Evolutionary conservation across 2,113 vertebrate species (phyloP).

Genomic region (Plecturocebus donacophilus): DNA sequence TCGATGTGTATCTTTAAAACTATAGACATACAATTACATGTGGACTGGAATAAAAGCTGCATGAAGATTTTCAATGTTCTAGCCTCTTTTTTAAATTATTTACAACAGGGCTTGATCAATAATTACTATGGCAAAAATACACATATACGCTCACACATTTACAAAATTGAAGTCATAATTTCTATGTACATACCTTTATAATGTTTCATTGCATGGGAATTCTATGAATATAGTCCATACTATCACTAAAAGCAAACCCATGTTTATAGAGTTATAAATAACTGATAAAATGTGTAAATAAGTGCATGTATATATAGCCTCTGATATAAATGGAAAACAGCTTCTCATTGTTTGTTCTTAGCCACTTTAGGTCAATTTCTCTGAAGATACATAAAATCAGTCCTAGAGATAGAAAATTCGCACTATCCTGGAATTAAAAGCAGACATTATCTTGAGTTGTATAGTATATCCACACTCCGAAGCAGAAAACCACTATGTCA

Average conservation of each 20-base stretch:
- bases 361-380: not conserved
- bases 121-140: not conserved
- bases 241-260: not conserved
- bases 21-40: not conserved
- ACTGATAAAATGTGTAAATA: not conserved
- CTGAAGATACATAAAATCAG: not conserved
- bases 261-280: slow-evolving; percentile 5
- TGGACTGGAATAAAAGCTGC: not conserved
- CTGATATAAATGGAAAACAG: not conserved
- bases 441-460: not conserved
- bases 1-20: not conserved
- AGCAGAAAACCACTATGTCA: not conserved
- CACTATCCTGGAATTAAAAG: not conserved
- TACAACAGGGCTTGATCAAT: not conserved
- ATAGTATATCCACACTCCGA: not conserved
- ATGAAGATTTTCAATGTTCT: not conserved
- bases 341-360: not conserved
- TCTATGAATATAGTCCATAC: not conserved
- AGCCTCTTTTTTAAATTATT: not conserved
- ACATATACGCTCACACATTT: not conserved
- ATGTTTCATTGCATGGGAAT: not conserved
- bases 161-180: not conserved
- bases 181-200: not conserved
- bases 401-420: not conserved
- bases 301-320: not conserved